Percentiles rank a stretch among this genome's conserved stretches.
Evolutionary conservation across 2,888 invertebrate genomes (phyloP).

Genomic region (Nomada fabriciana): DNA sequence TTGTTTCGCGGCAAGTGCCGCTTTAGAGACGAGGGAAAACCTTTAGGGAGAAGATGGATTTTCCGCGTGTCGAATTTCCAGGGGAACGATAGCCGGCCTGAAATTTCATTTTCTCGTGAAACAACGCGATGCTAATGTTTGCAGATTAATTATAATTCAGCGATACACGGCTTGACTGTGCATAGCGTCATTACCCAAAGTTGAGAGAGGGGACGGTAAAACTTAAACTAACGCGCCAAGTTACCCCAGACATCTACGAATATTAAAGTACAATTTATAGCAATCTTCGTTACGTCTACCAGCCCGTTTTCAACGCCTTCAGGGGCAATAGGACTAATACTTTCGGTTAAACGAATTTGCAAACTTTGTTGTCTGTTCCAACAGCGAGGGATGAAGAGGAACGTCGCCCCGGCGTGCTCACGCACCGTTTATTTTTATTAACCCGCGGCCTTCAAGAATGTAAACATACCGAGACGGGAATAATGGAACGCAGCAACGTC

Average conservation of each 20-base stretch:
- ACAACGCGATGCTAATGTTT: neutral
- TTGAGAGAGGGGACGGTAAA: neutral
- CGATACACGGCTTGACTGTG: too few species aligned
- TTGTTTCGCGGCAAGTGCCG: neutral
- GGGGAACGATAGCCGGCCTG: too few species aligned
- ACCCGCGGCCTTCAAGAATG: slow-evolving; percentile 14
- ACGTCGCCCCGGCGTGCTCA: too few species aligned
- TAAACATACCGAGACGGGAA: slow-evolving; percentile 39
- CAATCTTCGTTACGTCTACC: neutral
- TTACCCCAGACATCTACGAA: neutral
- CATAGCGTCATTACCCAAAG: neutral
- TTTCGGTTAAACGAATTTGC: slow-evolving; percentile 8
- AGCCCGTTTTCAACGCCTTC: neutral
- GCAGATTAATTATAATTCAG: neutral
- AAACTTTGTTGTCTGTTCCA: neutral
- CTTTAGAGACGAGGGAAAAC: neutral
- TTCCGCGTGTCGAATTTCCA: neutral
- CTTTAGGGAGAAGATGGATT: neutral
- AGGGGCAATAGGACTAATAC: neutral
- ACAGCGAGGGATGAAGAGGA: neutral
- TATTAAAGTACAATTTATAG: slow-evolving; percentile 19
- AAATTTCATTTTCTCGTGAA: too few species aligned
- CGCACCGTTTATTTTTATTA: slow-evolving; percentile 24
- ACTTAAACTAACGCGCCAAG: too few species aligned
- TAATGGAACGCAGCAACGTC: slow-evolving; percentile 33